phyloP scores from a whole-genome alignment of 2,113 vertebrate genomes.

The Pleuronectes platessa region DNA sequence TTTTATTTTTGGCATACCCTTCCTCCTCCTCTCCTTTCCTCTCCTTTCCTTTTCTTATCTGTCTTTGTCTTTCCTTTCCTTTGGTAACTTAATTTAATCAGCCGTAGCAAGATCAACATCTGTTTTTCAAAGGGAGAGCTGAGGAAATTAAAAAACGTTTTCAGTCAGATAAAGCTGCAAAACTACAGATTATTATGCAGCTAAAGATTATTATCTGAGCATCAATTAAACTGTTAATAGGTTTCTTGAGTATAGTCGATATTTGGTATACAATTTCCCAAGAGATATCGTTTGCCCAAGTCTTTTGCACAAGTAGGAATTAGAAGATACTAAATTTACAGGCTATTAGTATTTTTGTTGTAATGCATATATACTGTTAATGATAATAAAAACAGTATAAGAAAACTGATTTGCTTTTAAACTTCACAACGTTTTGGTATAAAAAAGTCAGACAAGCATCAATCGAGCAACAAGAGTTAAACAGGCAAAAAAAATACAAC shows the following conservation, averaged over 20 bases:
- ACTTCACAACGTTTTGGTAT: not conserved
- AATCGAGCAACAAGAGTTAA: not conserved
- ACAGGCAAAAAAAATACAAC: not conserved
- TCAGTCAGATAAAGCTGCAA: not conserved
- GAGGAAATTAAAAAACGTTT: constrained; percentile 8
- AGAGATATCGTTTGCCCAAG: not conserved
- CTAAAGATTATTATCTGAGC: not conserved
- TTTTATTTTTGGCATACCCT: not conserved
- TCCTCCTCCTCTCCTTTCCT: not conserved
- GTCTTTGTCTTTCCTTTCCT: not conserved
- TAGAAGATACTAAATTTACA: not conserved
- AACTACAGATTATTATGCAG: not conserved
- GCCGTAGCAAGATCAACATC: constrained; percentile 4
- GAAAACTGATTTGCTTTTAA: not conserved
- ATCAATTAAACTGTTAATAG: constrained; percentile 7
- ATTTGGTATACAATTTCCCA: not conserved
- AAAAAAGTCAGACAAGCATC: not conserved
- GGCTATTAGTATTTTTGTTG: not conserved
- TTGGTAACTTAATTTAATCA: not conserved
- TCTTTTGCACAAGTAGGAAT: not conserved
- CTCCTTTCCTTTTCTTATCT: not conserved
- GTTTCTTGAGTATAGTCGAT: not conserved
- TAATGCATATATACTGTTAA: not conserved
- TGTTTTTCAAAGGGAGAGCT: constrained; percentile 8
- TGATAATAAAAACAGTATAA: not conserved